These are phyloP conservation scores for Mythimna ferrago DNA, from an alignment of 2,888 invertebrate species.

Conservation along the genomic window DNA sequence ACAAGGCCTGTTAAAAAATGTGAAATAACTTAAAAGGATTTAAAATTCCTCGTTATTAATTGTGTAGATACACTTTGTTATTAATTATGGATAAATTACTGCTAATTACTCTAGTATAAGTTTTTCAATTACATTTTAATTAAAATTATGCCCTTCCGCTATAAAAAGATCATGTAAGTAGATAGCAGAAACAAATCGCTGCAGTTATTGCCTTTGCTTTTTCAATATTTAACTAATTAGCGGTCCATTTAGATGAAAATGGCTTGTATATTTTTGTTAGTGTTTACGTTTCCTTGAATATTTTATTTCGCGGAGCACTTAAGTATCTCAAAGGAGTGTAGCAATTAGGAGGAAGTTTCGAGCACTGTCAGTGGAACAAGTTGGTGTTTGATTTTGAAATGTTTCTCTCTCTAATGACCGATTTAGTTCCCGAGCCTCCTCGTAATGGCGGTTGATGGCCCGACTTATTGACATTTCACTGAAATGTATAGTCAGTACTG, in stretches of 20 bases:
- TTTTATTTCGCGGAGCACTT: slow-evolving; percentile 71
- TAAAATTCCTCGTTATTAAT: slow-evolving; percentile 23
- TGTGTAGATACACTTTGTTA: slow-evolving; percentile 1
- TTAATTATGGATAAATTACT: slow-evolving; percentile 12
- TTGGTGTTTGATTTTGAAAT: slow-evolving; percentile 85
- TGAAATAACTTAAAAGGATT: slow-evolving; percentile 21
- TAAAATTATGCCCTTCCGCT: neutral
- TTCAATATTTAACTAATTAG: slow-evolving; percentile 30
- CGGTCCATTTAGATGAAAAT: slow-evolving; percentile 28
- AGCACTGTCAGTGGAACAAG: slow-evolving; percentile 78
- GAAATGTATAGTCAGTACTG: slow-evolving; percentile 60
- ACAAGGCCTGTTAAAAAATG: slow-evolving; percentile 35
- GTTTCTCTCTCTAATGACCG: slow-evolving; percentile 86
- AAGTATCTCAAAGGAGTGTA: slow-evolving; percentile 69
- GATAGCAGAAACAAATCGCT: slow-evolving; percentile 20
- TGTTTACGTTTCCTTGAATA: slow-evolving; percentile 59
- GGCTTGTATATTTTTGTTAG: slow-evolving; percentile 39
- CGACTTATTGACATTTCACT: slow-evolving; percentile 78
- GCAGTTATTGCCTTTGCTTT: slow-evolving; percentile 4
- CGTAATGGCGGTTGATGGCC: slow-evolving; percentile 78
- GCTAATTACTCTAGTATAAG: slow-evolving; percentile 2
- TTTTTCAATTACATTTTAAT: slow-evolving; percentile 14
- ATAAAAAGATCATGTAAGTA: slow-evolving; percentile 17
- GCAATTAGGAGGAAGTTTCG: slow-evolving; percentile 73
- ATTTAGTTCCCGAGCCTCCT: slow-evolving; percentile 68